A percentile compares a stretch with the other conserved stretches of the same genome.
Conservation (phyloP, 2,113 vertebrate species). For the Pantherophis guttatus region DNA sequence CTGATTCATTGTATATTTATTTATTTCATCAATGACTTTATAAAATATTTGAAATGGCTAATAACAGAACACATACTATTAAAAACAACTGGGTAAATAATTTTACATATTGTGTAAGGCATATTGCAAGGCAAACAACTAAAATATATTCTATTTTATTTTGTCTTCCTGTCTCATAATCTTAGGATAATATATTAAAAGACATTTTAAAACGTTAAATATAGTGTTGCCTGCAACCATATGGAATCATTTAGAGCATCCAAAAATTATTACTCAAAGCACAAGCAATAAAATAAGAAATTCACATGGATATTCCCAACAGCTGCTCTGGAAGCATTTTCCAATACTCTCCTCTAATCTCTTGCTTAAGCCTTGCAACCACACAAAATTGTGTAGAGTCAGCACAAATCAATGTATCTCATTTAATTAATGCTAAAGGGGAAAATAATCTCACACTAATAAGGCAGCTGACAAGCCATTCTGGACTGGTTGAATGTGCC, state of each 20-base stretch:
- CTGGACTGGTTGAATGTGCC: slow-evolving; percentile 49
- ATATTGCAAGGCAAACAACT: background rate
- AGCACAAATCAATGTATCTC: slow-evolving; percentile 61
- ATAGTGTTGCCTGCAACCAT: background rate
- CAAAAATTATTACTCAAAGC: background rate
- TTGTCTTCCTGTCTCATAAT: slow-evolving; percentile 14
- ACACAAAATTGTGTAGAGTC: slow-evolving; percentile 55
- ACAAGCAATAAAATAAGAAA: slow-evolving; percentile 51
- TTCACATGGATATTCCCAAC: slow-evolving; percentile 42
- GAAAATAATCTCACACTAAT: slow-evolving; percentile 66
- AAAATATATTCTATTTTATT: slow-evolving; percentile 4
- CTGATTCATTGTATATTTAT: background rate
- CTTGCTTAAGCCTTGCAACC: slow-evolving; percentile 52
- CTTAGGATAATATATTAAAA: background rate
- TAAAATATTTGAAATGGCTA: background rate
- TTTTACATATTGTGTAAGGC: background rate
- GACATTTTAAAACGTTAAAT: background rate
- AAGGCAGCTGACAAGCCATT: slow-evolving; percentile 61
- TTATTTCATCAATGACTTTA: background rate
- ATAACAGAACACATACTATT: background rate
- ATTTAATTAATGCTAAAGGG: slow-evolving; percentile 68
- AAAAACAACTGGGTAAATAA: background rate
- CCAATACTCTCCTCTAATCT: slow-evolving; percentile 53
- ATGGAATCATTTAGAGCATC: background rate
- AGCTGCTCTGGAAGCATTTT: slow-evolving; percentile 50